Percentiles rank a stretch among this genome's conserved stretches.
Evolutionary conservation across 2,113 vertebrate species (phyloP).

Genomic region (Australoheros scitulus): DNA sequence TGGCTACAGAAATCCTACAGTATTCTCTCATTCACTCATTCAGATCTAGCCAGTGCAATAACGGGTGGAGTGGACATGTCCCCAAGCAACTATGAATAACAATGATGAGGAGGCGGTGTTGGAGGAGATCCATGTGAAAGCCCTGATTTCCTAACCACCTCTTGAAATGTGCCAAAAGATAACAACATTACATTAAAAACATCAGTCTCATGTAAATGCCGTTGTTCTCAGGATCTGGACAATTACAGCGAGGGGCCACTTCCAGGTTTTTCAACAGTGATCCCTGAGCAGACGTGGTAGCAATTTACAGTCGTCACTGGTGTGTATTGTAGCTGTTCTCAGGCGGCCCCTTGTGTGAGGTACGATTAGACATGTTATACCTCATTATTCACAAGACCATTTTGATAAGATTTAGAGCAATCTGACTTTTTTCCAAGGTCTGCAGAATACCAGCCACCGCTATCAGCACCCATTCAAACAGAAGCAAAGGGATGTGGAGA

Average conservation of each 20-base stretch:
- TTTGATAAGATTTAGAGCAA: slow-evolving; percentile 34
- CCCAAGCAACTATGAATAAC: slow-evolving; percentile 44
- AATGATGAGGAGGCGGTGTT: slow-evolving; percentile 10
- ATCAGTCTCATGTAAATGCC: slow-evolving; percentile 45
- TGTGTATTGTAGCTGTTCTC: slow-evolving; percentile 56
- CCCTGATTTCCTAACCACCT: slow-evolving; percentile 42
- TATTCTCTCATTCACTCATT: slow-evolving; percentile 6
- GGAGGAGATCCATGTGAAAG: slow-evolving; percentile 29
- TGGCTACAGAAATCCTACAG: background rate
- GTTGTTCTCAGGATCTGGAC: slow-evolving; percentile 43
- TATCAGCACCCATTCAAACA: background rate
- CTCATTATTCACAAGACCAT: slow-evolving; percentile 11
- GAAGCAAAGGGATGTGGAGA: background rate
- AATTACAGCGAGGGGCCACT: slow-evolving; percentile 49
- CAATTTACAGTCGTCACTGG: slow-evolving; percentile 42
- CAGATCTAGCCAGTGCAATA: background rate
- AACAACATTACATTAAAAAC: slow-evolving; percentile 45
- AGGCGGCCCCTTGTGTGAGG: slow-evolving; percentile 29
- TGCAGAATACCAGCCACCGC: slow-evolving; percentile 1
- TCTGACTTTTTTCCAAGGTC: slow-evolving; percentile 25
- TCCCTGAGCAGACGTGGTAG: slow-evolving; percentile 30
- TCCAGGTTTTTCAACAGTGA: slow-evolving; percentile 47
- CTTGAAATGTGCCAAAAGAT: slow-evolving; percentile 56
- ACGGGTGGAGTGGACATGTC: slow-evolving; percentile 37
- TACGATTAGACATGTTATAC: slow-evolving; percentile 45